phyloP scores from a whole-genome alignment of 92 coral and sea anemone genomes.

The Chrysogorgia sp. region DNA sequence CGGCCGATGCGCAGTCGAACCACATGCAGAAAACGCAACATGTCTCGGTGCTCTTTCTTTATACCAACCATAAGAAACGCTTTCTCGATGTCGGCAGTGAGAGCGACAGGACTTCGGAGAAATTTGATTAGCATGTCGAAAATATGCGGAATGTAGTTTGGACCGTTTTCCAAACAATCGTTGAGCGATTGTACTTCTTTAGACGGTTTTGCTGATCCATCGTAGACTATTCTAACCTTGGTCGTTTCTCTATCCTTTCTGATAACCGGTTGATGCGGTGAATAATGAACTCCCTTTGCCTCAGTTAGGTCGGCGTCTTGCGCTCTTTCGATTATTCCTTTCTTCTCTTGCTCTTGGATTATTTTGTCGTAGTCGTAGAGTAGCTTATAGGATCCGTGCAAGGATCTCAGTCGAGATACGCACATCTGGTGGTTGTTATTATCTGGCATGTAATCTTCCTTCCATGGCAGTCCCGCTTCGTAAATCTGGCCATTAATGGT shows the following conservation, averaged over 20 bases:
- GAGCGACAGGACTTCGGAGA: slow-evolving; percentile 26
- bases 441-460: background rate
- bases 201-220: slow-evolving; percentile 23
- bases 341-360: slow-evolving; percentile 36
- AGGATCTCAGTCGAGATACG: slow-evolving; percentile 6
- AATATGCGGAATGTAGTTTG: slow-evolving; percentile 34
- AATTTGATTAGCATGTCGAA: slow-evolving; percentile 34
- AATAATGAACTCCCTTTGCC: slow-evolving; percentile 11
- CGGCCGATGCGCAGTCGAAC: slow-evolving; percentile 29
- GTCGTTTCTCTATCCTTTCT: slow-evolving; percentile 41
- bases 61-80: slow-evolving; percentile 50
- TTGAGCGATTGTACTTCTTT: slow-evolving; percentile 33
- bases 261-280: slow-evolving; percentile 38
- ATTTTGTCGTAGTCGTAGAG: slow-evolving; percentile 36
- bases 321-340: slow-evolving; percentile 29
- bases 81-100: slow-evolving; percentile 31
- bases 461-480: slow-evolving; percentile 22
- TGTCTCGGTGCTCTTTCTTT: slow-evolving; percentile 21
- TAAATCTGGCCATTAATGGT: too few relatives aligned
- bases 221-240: slow-evolving; percentile 32
- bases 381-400: slow-evolving; percentile 21
- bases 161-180: slow-evolving; percentile 44
- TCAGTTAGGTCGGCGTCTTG: background rate
- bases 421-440: slow-evolving; percentile 22
- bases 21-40: slow-evolving; percentile 43